These are phyloP conservation scores for Epinotia demarniana DNA, from an alignment of 2,888 invertebrate genomes.

Conservation along the genomic window DNA sequence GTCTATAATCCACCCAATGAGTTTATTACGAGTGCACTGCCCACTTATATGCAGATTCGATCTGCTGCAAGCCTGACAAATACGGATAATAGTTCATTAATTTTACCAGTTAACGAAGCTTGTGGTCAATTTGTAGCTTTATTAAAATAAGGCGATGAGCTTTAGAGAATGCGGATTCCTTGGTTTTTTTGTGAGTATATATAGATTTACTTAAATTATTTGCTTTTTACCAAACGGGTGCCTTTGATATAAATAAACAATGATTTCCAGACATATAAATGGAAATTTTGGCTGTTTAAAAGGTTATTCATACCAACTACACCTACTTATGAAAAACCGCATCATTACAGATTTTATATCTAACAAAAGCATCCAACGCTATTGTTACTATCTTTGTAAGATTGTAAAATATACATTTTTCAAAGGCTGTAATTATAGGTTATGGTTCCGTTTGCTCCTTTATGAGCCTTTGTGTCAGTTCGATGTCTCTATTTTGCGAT, in stretches of 20 bases:
- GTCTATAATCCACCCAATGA: conserved; percentile 75
- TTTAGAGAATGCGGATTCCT: conserved; percentile 46
- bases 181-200: conserved; percentile 28
- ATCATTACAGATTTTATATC: conserved; percentile 60
- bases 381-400: conserved; percentile 70
- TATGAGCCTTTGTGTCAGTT: conserved; percentile 68
- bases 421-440: conserved; percentile 82
- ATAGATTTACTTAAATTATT: background rate
- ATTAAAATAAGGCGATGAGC: conserved; percentile 35
- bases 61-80: conserved; percentile 55
- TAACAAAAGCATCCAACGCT: conserved; percentile 57
- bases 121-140: conserved; percentile 51
- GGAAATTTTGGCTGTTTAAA: background rate
- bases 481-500: conserved; percentile 83
- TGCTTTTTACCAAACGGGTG: conserved; percentile 6
- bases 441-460: conserved; percentile 74
- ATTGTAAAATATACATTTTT: conserved; percentile 68
- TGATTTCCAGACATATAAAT: background rate
- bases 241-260: background rate
- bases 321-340: background rate
- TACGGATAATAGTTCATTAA: conserved; percentile 60
- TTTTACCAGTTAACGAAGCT: conserved; percentile 56
- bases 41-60: conserved; percentile 64
- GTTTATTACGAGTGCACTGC: conserved; percentile 73
- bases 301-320: background rate